These are phyloP conservation scores for Diadophis punctatus DNA, from an alignment of 2,113 vertebrate genomes.

Conservation along the genomic window DNA sequence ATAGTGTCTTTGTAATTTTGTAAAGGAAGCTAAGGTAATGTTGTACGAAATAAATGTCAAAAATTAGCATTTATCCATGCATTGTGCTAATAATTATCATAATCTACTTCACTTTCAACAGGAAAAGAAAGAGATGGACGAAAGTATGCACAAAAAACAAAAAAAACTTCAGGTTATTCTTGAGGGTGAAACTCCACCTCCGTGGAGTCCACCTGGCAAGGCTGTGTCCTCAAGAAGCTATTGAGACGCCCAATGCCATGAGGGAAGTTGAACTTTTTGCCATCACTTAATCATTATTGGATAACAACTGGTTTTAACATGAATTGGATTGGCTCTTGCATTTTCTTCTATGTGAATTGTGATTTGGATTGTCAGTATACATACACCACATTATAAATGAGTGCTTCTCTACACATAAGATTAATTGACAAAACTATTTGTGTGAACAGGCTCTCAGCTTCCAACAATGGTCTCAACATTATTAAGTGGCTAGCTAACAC, in stretches of 20 bases:
- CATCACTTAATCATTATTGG: slow-evolving; percentile 20
- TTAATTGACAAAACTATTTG: background rate
- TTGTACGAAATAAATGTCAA: background rate
- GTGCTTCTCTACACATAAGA: background rate
- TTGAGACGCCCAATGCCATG: slow-evolving; percentile 24
- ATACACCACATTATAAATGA: background rate
- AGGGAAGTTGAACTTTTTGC: slow-evolving; percentile 19
- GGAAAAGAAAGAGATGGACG: slow-evolving; percentile 79
- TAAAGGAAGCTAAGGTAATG: background rate
- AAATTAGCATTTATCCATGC: background rate
- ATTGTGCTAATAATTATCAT: background rate
- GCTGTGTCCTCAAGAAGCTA: slow-evolving; percentile 74
- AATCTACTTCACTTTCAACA: slow-evolving; percentile 54
- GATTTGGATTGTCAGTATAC: background rate
- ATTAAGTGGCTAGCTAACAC: background rate
- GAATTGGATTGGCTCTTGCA: slow-evolving; percentile 16
- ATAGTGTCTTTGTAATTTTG: background rate
- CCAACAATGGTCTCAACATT: background rate
- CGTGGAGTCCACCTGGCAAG: slow-evolving; percentile 91
- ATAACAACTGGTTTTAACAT: slow-evolving; percentile 39
- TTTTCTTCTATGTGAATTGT: slow-evolving; percentile 40
- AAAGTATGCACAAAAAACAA: slow-evolving; percentile 72
- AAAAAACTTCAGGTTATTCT: slow-evolving; percentile 68
- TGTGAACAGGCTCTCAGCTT: background rate
- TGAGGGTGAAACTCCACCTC: slow-evolving; percentile 67